Base-by-base conservation (phyloP, 2,113 vertebrate species). In the Kryptolebias marmoratus region DNA sequence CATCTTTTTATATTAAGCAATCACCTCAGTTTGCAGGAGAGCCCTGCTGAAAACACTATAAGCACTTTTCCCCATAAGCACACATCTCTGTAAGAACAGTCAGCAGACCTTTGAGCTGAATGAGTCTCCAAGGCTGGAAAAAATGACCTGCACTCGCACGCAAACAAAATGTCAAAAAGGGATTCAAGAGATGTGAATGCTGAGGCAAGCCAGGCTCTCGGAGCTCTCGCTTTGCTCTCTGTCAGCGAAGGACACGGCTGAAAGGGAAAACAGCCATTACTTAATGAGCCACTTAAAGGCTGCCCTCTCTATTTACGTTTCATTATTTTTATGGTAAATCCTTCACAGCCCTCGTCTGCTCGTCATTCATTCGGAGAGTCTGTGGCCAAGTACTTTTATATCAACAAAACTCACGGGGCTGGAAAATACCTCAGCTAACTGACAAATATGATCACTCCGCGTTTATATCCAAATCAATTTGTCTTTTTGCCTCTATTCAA, bases 281-380 rank as follows among this genome's bases (percentile, higher is more conserved):
- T 89, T 90, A 90, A 91, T 89, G 83, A 90, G 87, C 71, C 84
- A 87, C 88, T 91, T 88, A 83, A 81, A 87, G 77, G 73, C 74
- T 80, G 82, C 77, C 77, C 82, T 86, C 75, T 83, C 87, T 80
- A 84, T 90, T 92, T 89, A 87, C 58, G 39, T 85, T 82, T 88
- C 84, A 89, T 93, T 91, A 88, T 87, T 91, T 90, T 83, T 82
- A 85, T 83, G 87, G 83, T 84, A 89, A 92, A 91, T 87, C 86
- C 85, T 79, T 81, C 83, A 77, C 82, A 68, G 74, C 68, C 68
- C 69, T 80, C 66, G 39, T 68, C 64, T 71, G 67, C 65, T 67
- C 76, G 71, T 84, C 68, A 56, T 75, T 71, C 60, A 71, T 53
- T 81, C 69, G 13, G 39, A 72, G 72, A 58, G 64, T 77, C 69